These are phyloP conservation scores for Falcaria lacertinaria DNA, from an alignment of 2,888 invertebrate species.

Conservation along the genomic window DNA sequence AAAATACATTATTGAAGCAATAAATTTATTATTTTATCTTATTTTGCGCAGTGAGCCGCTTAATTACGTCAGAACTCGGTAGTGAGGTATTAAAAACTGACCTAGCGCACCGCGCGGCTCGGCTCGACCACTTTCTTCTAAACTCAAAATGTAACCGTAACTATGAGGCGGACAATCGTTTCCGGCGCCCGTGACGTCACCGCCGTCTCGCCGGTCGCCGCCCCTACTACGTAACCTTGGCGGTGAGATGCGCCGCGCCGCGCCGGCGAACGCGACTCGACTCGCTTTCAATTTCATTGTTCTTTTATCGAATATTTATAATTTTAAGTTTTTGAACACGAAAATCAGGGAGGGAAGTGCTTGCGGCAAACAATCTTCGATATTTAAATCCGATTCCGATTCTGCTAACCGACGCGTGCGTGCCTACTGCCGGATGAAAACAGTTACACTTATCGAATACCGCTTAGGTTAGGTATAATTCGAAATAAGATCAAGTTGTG, in stretches of 20 bases:
- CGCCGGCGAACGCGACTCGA: slow-evolving; percentile 21
- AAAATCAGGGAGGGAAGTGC: slow-evolving; percentile 8
- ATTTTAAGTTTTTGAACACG: slow-evolving; percentile 11
- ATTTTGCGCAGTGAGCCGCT: not conserved
- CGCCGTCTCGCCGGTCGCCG: slow-evolving; percentile 51
- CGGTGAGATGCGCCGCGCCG: slow-evolving; percentile 22
- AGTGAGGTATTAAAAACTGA: slow-evolving; percentile 44
- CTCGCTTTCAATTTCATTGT: slow-evolving; percentile 64
- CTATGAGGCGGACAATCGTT: slow-evolving; percentile 73
- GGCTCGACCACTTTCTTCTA: slow-evolving; percentile 71
- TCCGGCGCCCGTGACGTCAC: slow-evolving; percentile 79
- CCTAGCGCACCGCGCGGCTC: slow-evolving; percentile 50
- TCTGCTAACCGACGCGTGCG: slow-evolving; percentile 26
- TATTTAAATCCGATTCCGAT: slow-evolving; percentile 22
- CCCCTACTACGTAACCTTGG: slow-evolving; percentile 1
- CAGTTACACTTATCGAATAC: slow-evolving; percentile 71
- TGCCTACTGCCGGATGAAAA: slow-evolving; percentile 57
- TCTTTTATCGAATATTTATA: slow-evolving; percentile 46
- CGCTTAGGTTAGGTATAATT: slow-evolving; percentile 57
- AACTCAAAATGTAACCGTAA: slow-evolving; percentile 77
- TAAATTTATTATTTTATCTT: not conserved
- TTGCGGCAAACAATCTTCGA: slow-evolving; percentile 22
- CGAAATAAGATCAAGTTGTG: slow-evolving; percentile 70
- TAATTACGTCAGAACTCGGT: not conserved
- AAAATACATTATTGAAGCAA: not conserved